These are phyloP conservation scores for Apteryx mantelli DNA, from an alignment of 2,113 vertebrate species.

Conservation along the genomic window DNA sequence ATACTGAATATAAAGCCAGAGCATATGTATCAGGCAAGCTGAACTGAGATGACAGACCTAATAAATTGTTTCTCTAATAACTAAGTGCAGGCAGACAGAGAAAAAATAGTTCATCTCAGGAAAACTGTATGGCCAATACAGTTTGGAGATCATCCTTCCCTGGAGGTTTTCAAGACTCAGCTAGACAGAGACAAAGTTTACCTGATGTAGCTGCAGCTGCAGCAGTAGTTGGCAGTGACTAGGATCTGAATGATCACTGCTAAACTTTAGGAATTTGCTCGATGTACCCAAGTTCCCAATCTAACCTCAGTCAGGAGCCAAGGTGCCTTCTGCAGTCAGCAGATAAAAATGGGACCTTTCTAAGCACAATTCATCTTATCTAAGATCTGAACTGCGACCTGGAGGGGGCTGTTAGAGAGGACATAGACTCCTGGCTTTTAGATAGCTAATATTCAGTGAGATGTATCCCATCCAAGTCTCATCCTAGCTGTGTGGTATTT, in stretches of 20 bases:
- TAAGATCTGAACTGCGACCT: background rate
- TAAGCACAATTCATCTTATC: background rate
- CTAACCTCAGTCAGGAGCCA: background rate
- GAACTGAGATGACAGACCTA: background rate
- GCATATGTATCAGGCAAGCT: background rate
- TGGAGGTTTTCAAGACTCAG: background rate
- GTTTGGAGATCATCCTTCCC: background rate
- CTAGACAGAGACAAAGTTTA: background rate
- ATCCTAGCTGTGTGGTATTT: background rate
- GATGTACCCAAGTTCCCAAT: background rate
- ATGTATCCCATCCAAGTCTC: background rate
- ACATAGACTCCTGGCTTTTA: background rate
- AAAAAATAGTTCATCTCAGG: background rate
- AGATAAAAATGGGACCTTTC: background rate
- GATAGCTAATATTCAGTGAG: background rate
- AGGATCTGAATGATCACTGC: background rate
- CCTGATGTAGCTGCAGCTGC: background rate
- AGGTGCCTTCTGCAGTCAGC: background rate
- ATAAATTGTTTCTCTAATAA: background rate
- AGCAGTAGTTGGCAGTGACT: background rate
- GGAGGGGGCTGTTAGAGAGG: background rate
- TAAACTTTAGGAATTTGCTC: background rate
- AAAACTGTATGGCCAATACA: background rate
- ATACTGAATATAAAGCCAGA: background rate
- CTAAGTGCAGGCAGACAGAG: background rate